Base-by-base conservation (phyloP, 2,888 invertebrate genomes). In the Polietes domitor region DNA sequence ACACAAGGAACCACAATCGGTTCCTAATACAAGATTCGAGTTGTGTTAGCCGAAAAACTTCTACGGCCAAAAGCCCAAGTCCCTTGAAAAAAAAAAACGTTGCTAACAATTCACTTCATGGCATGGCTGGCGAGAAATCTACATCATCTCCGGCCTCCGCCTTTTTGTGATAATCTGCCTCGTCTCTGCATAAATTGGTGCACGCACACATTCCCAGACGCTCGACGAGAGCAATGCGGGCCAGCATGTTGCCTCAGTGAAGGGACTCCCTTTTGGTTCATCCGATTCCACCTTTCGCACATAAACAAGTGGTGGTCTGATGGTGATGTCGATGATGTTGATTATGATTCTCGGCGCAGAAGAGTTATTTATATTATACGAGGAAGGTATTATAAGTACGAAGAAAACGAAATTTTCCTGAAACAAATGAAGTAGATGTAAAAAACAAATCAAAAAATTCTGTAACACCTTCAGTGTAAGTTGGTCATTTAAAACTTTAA, bases 41-140 rank as follows among this genome's bases (percentile, higher is more conserved):
- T 70, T 63, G 71, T 82, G 77, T 86, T 86, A 87, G 87, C 86
- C 86, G 58, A 87, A 86, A 87, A 86, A 79, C 53, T 68, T 58
- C 32, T 74, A 53, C 43, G 77, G 61, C 28, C 28, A 28, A 26
- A 58, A 28, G 21, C 7, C 32, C n/a, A 15, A 47, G 15, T n/a
- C n/a, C n/a, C n/a, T 2, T 7, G n/a, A 15, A n/a, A n/a, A 32
- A 32, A 32, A n/a, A n/a, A 53, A 12, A 24, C 21, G 9, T 61
- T 32, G 28, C 6, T 61, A 15, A n/a, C 28, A 26, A 12, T 32
- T 61, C 61, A 28, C n/a, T 28, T 47, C 32, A 32, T 32, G 4
- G 32, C 32, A n/a, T 47, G 15, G 7, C 47, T 47, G n/a, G 47
- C 47, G n/a, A 47, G n/a, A 12, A 47, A n/a, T 2, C 15, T n/a